phyloP scores from a whole-genome alignment of 2,797 vertebrate genomes.

The Myiotriccus ornatus region DNA sequence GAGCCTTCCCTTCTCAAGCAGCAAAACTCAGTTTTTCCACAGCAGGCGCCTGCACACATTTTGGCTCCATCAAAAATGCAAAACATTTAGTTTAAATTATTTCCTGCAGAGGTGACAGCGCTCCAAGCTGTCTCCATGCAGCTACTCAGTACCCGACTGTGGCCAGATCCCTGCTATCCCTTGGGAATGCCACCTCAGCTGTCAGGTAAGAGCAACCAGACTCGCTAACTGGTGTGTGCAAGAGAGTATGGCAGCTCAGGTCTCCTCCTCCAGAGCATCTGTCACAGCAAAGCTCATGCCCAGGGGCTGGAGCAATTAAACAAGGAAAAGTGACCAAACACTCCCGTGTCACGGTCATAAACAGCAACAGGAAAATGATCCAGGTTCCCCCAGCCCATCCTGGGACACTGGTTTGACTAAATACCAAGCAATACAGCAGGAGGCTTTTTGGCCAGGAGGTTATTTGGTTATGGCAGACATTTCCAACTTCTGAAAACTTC shows the following conservation, averaged over 20 bases:
- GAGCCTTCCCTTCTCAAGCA: neutral
- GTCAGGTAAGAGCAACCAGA: neutral
- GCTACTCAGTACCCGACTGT: neutral
- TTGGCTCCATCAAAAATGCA: neutral
- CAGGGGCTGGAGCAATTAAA: neutral
- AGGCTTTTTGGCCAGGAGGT: neutral
- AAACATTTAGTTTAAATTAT: neutral
- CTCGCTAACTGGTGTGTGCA: fast-evolving
- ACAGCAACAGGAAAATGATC: neutral
- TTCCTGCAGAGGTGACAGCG: neutral
- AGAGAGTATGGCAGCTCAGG: neutral
- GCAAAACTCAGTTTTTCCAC: neutral
- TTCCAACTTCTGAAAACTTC: neutral
- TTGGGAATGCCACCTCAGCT: neutral
- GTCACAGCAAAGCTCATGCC: neutral
- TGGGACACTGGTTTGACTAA: neutral
- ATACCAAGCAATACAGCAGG: neutral
- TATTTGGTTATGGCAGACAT: neutral
- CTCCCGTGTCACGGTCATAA: fast-evolving
- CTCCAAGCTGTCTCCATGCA: fast-evolving
- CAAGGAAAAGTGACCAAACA: fast-evolving
- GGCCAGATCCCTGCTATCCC: neutral
- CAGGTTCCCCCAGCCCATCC: neutral
- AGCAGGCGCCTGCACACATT: fast-evolving
- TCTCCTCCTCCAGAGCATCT: neutral